Percentiles rank a stretch among this genome's conserved stretches.
phyloP scores from a whole-genome alignment of 1,140 invertebrate species.

The Phocides pigmalion region DNA sequence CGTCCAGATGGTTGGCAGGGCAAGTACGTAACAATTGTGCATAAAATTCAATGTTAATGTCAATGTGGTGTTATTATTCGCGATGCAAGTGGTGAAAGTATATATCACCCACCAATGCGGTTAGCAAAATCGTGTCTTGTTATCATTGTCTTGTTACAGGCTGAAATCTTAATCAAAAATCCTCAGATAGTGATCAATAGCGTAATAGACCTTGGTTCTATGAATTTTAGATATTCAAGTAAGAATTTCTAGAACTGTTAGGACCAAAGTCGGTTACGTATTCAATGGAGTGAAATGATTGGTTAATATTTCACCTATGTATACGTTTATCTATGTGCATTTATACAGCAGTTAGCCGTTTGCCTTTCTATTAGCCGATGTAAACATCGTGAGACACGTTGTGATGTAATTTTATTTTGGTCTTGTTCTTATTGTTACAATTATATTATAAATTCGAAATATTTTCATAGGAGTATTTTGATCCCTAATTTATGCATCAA shows the following conservation, averaged over 20 bases:
- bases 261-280: slow-evolving; percentile 13
- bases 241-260: slow-evolving; percentile 6
- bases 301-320: slow-evolving; percentile 40
- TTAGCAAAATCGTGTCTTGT: slow-evolving; percentile 77
- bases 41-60: slow-evolving; percentile 73
- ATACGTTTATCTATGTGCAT: slow-evolving; percentile 80
- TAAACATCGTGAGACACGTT: slow-evolving; percentile 69
- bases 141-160: slow-evolving; percentile 71
- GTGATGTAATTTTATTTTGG: slow-evolving; percentile 77
- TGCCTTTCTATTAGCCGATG: slow-evolving; percentile 77
- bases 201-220: slow-evolving; percentile 27
- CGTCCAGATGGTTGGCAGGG: slow-evolving; percentile 98
- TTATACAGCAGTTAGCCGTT: slow-evolving; percentile 78
- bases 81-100: slow-evolving; percentile 52
- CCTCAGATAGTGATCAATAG: slow-evolving; percentile 5
- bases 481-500: slow-evolving; percentile 76
- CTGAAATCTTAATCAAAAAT: slow-evolving; percentile 37
- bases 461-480: slow-evolving; percentile 73
- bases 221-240: slow-evolving; percentile 26
- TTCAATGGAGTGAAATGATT: slow-evolving; percentile 14
- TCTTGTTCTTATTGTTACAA: slow-evolving; percentile 73
- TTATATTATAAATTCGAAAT: slow-evolving; percentile 56
- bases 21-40: slow-evolving; percentile 93
- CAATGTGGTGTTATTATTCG: slow-evolving; percentile 67
- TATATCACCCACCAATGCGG: slow-evolving; percentile 47